Conservation (phyloP, 2,113 vertebrate genomes). For the Aegithalos caudatus region DNA sequence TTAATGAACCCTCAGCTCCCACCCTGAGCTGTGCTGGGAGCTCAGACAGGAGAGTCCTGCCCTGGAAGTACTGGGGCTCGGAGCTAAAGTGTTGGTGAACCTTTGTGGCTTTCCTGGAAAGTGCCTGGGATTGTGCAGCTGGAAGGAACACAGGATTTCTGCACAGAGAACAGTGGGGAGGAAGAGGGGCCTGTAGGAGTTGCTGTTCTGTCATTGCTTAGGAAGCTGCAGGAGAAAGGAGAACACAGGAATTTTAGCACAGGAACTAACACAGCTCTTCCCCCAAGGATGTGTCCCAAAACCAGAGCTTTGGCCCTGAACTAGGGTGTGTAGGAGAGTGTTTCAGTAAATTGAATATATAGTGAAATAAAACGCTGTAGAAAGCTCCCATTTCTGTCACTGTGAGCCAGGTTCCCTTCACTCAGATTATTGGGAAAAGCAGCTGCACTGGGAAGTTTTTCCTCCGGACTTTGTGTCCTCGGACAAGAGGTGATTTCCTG, state of each 20-base stretch:
- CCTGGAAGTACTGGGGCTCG: not conserved
- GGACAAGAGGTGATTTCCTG: not conserved
- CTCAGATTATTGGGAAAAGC: not conserved
- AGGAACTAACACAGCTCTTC: not conserved
- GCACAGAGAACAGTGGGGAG: rapidly evolving
- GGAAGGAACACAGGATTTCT: not conserved
- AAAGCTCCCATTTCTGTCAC: not conserved
- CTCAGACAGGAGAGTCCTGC: not conserved
- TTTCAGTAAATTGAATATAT: not conserved
- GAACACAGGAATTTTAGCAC: not conserved
- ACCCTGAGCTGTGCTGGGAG: not conserved
- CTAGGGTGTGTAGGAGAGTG: not conserved
- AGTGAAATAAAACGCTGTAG: not conserved
- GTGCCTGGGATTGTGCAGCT: not conserved
- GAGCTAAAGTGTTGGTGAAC: not conserved
- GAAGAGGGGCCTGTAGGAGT: not conserved
- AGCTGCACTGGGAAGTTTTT: not conserved
- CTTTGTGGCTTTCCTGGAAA: not conserved
- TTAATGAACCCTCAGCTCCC: not conserved
- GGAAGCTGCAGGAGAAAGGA: not conserved
- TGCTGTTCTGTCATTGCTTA: not conserved
- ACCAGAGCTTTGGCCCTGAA: not conserved
- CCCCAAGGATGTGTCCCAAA: not conserved
- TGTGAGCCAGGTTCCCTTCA: not conserved
- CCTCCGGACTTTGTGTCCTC: not conserved